Percentiles rank a stretch among this genome's conserved stretches.
phyloP scores from a whole-genome alignment of 2,113 vertebrate genomes.

The Erpornis zantholeuca region DNA sequence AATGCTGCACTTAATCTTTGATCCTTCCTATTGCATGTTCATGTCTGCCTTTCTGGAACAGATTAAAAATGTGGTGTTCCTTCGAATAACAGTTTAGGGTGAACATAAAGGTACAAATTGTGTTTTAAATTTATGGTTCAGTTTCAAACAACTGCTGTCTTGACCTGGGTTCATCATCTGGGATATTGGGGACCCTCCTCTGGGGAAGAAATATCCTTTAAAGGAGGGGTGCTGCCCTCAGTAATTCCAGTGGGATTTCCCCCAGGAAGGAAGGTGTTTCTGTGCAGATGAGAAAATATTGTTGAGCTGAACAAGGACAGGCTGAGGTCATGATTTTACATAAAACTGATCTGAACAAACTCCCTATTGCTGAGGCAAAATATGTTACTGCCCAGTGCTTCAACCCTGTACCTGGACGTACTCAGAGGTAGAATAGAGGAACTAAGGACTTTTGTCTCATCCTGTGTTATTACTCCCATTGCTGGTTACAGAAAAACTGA shows the following conservation, averaged over 20 bases:
- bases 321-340: neutral
- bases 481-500: neutral
- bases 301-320: neutral
- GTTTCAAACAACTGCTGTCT: neutral
- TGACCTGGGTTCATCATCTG: neutral
- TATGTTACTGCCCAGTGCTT: neutral
- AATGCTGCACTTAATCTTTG: neutral
- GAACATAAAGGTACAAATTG: neutral
- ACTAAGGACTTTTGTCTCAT: neutral
- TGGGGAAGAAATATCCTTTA: neutral
- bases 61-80: neutral
- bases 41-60: neutral
- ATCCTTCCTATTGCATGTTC: neutral
- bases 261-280: neutral
- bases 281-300: neutral
- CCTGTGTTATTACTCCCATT: neutral
- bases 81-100: neutral
- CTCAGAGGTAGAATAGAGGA: neutral
- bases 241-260: neutral
- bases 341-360: neutral
- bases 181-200: neutral
- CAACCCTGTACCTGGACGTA: neutral
- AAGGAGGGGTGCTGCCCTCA: neutral
- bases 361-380: neutral
- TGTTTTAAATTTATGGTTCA: neutral